phyloP scores from a whole-genome alignment of 2,888 invertebrate genomes.

The Crematogaster levior region DNA sequence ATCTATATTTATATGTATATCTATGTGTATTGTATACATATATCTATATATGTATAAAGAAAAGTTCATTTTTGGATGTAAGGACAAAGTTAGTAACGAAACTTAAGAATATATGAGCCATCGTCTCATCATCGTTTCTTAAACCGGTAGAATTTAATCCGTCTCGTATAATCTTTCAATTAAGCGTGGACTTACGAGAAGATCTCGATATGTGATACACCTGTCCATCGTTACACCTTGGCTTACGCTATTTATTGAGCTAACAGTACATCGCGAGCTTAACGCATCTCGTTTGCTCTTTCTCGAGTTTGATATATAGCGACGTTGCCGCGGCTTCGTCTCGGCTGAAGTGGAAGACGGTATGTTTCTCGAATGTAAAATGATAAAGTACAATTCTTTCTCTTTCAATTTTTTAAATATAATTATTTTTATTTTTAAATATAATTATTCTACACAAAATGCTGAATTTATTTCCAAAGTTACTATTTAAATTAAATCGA shows the following conservation, averaged over 20 bases:
- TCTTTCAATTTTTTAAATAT: neutral
- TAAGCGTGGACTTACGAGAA: slow-evolving; percentile 64
- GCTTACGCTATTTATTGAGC: slow-evolving; percentile 75
- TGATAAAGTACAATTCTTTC: neutral
- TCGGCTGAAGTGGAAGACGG: slow-evolving; percentile 6
- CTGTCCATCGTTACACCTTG: slow-evolving; percentile 74
- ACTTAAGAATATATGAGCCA: slow-evolving; percentile 70
- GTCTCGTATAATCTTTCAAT: slow-evolving; percentile 69
- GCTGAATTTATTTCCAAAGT: neutral
- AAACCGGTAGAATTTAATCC: slow-evolving; percentile 26
- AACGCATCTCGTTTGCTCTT: slow-evolving; percentile 71
- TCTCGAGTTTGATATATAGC: slow-evolving; percentile 74
- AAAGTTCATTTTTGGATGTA: slow-evolving; percentile 67
- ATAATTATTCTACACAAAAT: neutral
- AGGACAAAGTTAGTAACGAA: slow-evolving; percentile 72
- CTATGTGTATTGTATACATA: slow-evolving; percentile 62
- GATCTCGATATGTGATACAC: slow-evolving; percentile 73
- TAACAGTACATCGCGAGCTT: slow-evolving; percentile 65
- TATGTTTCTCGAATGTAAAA: neutral
- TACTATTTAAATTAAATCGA: neutral
- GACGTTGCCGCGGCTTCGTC: slow-evolving; percentile 81
- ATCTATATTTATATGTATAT: slow-evolving; percentile 75
- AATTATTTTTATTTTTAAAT: neutral
- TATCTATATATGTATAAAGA: slow-evolving; percentile 63
- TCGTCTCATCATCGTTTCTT: slow-evolving; percentile 59